Percentiles rank a stretch among this genome's conserved stretches.
These are phyloP conservation scores for Phaonia tiefii DNA, from an alignment of 2,888 invertebrate species.

Conservation along the genomic window DNA sequence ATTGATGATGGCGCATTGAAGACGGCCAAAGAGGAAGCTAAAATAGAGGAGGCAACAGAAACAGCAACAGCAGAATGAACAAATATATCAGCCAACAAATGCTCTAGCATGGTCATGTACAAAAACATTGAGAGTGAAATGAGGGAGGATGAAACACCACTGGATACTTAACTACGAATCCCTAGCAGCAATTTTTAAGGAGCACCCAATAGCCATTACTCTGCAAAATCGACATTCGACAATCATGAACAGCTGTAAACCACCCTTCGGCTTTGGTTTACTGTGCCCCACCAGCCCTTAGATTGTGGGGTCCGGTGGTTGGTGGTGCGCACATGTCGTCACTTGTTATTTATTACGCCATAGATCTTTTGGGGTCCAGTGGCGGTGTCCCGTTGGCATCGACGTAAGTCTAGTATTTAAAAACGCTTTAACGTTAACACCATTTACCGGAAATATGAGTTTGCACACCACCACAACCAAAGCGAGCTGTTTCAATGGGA, in stretches of 20 bases:
- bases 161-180: too few relatives aligned
- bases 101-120: too few relatives aligned
- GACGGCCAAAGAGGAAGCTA: too few relatives aligned
- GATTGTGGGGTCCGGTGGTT: not conserved
- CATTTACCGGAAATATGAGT: constrained; percentile 47
- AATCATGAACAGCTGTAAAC: too few relatives aligned
- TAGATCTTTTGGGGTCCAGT: not conserved
- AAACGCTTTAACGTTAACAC: constrained; percentile 51
- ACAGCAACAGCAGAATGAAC: constrained; percentile 6
- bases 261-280: too few relatives aligned
- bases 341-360: constrained; percentile 57
- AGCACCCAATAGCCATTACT: too few relatives aligned
- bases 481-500: too few relatives aligned
- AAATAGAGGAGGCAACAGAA: not conserved
- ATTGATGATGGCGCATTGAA: constrained; percentile 31
- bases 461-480: not conserved
- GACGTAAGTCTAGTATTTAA: constrained; percentile 22
- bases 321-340: constrained; percentile 61
- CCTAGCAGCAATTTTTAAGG: too few relatives aligned
- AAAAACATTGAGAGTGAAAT: too few relatives aligned
- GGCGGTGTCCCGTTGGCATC: constrained; percentile 23
- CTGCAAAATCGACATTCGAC: too few relatives aligned
- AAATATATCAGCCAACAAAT: not conserved
- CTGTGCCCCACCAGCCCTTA: not conserved
- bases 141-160: too few relatives aligned